phyloP scores from a whole-genome alignment of 2,797 vertebrate genomes.

The Chaetophractus vellerosus region DNA sequence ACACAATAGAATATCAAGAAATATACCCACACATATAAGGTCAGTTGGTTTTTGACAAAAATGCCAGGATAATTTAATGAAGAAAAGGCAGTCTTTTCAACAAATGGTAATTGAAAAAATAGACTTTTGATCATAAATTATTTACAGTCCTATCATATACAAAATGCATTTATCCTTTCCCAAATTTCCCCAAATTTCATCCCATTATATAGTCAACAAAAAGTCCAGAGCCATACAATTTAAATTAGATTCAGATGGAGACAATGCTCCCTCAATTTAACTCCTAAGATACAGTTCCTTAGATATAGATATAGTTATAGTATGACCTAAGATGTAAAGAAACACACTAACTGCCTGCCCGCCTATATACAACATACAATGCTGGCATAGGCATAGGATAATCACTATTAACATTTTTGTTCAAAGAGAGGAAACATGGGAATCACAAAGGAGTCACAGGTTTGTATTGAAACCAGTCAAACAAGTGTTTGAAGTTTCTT shows the following conservation, averaged over 20 bases:
- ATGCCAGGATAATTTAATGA: neutral
- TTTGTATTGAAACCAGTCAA: neutral
- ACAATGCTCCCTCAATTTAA: neutral
- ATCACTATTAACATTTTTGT: neutral
- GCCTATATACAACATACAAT: neutral
- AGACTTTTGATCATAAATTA: neutral
- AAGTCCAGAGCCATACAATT: neutral
- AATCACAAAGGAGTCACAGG: neutral
- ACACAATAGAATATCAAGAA: neutral
- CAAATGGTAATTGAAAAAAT: neutral
- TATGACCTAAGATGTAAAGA: neutral
- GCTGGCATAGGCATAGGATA: neutral
- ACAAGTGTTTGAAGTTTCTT: neutral
- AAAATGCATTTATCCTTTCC: neutral
- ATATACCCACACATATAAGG: neutral
- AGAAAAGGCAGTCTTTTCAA: conserved; percentile 20
- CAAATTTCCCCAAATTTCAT: neutral
- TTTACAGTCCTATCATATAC: neutral
- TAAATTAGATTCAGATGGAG: neutral
- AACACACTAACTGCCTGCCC: neutral
- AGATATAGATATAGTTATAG: neutral
- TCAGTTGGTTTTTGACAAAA: neutral
- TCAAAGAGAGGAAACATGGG: neutral
- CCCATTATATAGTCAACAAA: neutral
- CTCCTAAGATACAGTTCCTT: neutral